Base-by-base conservation (phyloP, 2,113 vertebrate genomes). In the Gopherus evgoodei region DNA sequence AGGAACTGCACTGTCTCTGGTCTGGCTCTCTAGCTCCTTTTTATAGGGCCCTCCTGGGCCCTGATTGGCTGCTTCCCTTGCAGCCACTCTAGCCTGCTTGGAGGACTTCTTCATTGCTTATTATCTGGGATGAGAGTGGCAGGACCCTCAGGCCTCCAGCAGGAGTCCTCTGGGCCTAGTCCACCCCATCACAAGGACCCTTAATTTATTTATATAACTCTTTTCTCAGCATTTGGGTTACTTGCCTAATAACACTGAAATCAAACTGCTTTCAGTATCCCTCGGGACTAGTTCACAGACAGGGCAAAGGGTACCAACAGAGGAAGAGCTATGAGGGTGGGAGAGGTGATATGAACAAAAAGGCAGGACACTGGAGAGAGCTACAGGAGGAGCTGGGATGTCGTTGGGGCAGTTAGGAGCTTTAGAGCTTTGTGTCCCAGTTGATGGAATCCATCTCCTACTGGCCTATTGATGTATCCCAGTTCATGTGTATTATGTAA, bases 161-260 rank as follows among this genome's bases (percentile, higher is more conserved):
- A 19, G 52, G 52, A 53, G 52, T 19, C 52, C 52, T 53, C 52
- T 53, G 17, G 52, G 52, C 52, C 52, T 53, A 53, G 52, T 54
- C 53, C 53, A 54, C 14, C 53, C 53, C 7, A 54, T 54, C 53
- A 29, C 29, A 54, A 14, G 59, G 59, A 31, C 59, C 62, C 25
- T 24, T 79, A 14, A 81, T 14, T 47, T 35, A 10, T 29, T 81
- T 65, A 3, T 0, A 1, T 22, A 1, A 75, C 7, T 53, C 35
- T 5, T 2, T 75, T 1, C 62, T 21, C 22, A 11, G 6, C n/a
- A 16, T 72, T 69, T 86, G 5, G 0, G 38, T 2, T 84, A 29
- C 0, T 0, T 86, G 50, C 19, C 80, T 11, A 50, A 1, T 14
- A 65, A 44, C 12, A 59, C n/a, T 76, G 76, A 54, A 78, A 69